Conservation (phyloP, 2,888 invertebrate genomes). For the Drosophila koepferae region DNA sequence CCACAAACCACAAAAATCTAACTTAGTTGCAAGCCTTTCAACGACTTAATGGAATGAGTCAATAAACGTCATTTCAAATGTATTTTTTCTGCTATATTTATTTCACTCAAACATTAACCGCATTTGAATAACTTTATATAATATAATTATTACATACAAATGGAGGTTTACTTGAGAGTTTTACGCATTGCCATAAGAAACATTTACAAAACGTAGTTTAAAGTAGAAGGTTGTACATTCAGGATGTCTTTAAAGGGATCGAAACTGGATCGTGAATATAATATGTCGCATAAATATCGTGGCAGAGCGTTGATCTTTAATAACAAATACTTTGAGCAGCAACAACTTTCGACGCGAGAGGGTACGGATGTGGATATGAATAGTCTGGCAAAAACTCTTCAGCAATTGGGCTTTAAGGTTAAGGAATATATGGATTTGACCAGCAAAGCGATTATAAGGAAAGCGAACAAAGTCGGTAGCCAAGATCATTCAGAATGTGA, state of each 20-base stretch:
- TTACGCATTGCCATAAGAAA: not conserved
- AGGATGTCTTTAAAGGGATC: conserved; percentile 8
- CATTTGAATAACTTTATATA: not conserved
- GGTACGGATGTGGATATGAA: conserved; percentile 94
- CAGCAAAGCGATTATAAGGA: conserved; percentile 88
- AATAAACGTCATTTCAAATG: not conserved
- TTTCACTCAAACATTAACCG: not conserved
- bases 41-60: not conserved
- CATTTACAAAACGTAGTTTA: not conserved
- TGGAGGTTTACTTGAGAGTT: too few species aligned
- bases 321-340: conserved; percentile 92
- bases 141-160: too few species aligned
- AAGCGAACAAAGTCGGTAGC: conserved; percentile 89
- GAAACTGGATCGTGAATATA: conserved; percentile 87
- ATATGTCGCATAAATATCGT: conserved; percentile 92
- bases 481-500: conserved; percentile 92
- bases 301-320: conserved; percentile 95
- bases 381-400: conserved; percentile 88
- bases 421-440: conserved; percentile 89
- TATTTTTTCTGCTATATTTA: not conserved
- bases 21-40: not conserved
- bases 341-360: conserved; percentile 89
- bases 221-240: not conserved
- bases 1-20: not conserved
- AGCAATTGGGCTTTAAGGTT: conserved; percentile 90